Evolutionary conservation across 2,888 invertebrate genomes (phyloP), one percentile per base, ranked within the genome.

Genomic region (Aleiodes testaceus): DNA sequence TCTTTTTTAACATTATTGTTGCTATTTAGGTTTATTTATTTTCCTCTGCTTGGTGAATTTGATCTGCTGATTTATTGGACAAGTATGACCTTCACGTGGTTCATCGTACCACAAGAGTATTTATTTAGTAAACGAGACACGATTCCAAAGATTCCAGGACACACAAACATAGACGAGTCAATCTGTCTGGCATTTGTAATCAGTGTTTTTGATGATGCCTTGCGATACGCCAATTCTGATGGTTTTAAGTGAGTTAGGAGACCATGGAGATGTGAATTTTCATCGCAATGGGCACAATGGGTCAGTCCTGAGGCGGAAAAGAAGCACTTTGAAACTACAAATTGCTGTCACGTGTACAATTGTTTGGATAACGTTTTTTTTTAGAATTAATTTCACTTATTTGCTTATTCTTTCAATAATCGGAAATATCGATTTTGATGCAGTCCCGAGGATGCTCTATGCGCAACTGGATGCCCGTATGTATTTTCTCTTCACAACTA

Each of bases 401-500:
- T 5, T 5, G 3, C 26, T 26, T 26, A 26, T 2, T 26, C 26
- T 26, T 22, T 26, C 5, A 26, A 26, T 26, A 26, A 26, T 26
- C 5, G 4, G 22, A 47, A 20, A 66, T 65, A 53, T 30, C n/a
- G 61, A 67, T 47, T 47, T 47, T 7, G 16, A 79, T 79, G 72
- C 76, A 75, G 66, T 78, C 83, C 78, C 81, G 79, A 81, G 82
- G 83, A 83, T 85, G 86, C 81, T 82, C 84, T 81, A 84, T 82
- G 84, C 81, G 77, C 80, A 79, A 87, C 87, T 87, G 84, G 74
- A 79, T 78, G 76, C 77, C 70, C 71, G 74, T 65, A 75, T 77
- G 47, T 45, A 66, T 55, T 79, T 79, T 81, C 77, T 78, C 82
- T 81, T 82, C 80, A 83, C 83, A 84, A 84, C 85, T 83, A 86